Conservation (phyloP, 2,888 invertebrate species). For the Antitype chi region DNA sequence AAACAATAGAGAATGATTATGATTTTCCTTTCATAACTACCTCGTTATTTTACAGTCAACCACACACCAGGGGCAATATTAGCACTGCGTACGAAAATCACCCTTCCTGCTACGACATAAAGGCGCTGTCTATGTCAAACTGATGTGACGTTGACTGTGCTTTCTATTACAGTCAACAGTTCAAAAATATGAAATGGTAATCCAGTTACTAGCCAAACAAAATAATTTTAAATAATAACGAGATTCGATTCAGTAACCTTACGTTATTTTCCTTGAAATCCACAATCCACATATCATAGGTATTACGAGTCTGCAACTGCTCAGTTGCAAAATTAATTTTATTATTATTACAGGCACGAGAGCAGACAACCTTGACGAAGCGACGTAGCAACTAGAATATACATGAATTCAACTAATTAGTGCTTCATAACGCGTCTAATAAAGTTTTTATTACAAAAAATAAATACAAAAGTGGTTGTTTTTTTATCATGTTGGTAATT, state of each 20-base stretch:
- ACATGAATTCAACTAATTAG: slow-evolving; percentile 52
- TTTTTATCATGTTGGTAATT: slow-evolving; percentile 5
- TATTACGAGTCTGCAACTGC: slow-evolving; percentile 34
- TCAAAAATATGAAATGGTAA: not conserved
- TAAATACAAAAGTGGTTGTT: not conserved
- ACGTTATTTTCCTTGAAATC: slow-evolving; percentile 63
- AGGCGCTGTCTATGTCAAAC: not conserved
- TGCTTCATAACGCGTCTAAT: slow-evolving; percentile 24
- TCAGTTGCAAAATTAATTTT: slow-evolving; percentile 61
- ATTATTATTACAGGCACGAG: slow-evolving; percentile 64
- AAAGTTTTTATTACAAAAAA: slow-evolving; percentile 25
- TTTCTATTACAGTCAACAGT: not conserved
- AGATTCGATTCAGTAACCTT: slow-evolving; percentile 25
- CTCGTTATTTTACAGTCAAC: not conserved
- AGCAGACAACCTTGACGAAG: slow-evolving; percentile 70
- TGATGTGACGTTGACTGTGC: not conserved
- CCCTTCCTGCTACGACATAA: not conserved
- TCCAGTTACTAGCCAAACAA: slow-evolving; percentile 9
- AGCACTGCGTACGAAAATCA: not conserved
- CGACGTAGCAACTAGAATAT: slow-evolving; percentile 66
- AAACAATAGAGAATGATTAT: not conserved
- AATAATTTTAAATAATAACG: slow-evolving; percentile 18
- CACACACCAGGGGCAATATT: not conserved
- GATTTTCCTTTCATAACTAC: slow-evolving; percentile 3
- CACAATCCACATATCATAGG: not conserved